Evolutionary conservation across 2,113 vertebrate genomes (phyloP).

Genomic region (Engystomops pustulosus): DNA sequence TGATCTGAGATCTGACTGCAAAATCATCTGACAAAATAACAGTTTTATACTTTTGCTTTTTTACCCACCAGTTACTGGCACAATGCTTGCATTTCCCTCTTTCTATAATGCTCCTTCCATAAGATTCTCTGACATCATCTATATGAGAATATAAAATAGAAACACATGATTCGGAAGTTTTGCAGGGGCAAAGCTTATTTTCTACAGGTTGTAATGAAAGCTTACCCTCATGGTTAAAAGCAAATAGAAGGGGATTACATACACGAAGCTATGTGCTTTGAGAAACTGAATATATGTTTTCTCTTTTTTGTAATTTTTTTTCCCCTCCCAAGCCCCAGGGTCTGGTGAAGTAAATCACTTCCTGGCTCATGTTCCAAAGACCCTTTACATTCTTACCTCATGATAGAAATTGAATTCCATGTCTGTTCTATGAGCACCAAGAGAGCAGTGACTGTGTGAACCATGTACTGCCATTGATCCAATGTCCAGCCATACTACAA

Average conservation of each 20-base stretch:
- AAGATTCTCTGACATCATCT: neutral
- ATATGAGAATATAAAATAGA: neutral
- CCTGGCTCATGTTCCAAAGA: slow-evolving; percentile 52
- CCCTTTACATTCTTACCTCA: slow-evolving; percentile 54
- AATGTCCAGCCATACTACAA: neutral
- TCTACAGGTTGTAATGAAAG: slow-evolving; percentile 32
- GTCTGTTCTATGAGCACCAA: slow-evolving; percentile 26
- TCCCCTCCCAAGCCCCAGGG: slow-evolving; percentile 55
- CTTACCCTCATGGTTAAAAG: neutral
- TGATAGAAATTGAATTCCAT: slow-evolving; percentile 39
- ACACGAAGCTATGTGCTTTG: slow-evolving; percentile 51
- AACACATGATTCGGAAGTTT: neutral
- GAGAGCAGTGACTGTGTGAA: neutral
- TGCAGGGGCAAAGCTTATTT: neutral
- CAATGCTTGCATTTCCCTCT: neutral
- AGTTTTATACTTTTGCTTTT: no score
- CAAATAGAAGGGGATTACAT: slow-evolving; percentile 32
- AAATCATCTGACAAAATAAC: no score
- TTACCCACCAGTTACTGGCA: neutral
- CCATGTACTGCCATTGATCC: neutral
- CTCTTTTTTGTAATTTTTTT: slow-evolving; percentile 49
- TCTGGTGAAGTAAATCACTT: slow-evolving; percentile 56
- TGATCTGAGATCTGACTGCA: neutral
- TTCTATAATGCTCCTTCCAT: neutral
- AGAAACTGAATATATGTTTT: slow-evolving; percentile 48